Conservation (phyloP, 2,797 vertebrate species). For the Molossus alvarezi region DNA sequence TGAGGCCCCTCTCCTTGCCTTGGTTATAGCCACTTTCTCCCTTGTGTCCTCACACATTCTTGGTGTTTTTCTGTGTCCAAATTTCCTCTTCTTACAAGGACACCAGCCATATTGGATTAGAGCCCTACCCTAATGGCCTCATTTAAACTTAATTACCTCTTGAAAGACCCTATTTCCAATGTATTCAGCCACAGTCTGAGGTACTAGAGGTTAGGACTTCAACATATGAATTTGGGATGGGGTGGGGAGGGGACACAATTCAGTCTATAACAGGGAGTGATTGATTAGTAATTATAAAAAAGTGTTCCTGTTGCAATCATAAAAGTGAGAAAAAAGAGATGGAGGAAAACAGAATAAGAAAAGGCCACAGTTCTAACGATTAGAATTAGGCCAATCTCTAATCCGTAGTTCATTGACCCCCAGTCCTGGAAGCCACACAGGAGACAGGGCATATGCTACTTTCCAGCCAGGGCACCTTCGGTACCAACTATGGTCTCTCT, state of each 20-base stretch:
- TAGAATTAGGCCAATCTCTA: neutral
- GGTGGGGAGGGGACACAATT: neutral
- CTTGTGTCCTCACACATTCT: neutral
- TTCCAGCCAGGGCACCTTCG: neutral
- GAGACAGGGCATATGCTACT: neutral
- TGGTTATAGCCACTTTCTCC: neutral
- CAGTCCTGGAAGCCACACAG: neutral
- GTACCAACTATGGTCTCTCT: neutral
- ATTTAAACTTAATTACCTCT: neutral
- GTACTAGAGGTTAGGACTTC: neutral
- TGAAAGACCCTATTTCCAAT: neutral
- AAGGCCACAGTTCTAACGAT: neutral
- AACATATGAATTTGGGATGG: neutral
- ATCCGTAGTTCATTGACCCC: neutral
- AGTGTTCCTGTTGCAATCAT: slow-evolving; percentile 4
- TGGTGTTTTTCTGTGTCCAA: neutral
- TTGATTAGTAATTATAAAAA: neutral
- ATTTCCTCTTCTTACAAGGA: neutral
- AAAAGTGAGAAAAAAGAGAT: neutral
- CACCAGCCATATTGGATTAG: neutral
- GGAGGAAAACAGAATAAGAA: neutral
- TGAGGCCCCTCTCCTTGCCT: neutral
- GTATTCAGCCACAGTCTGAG: neutral
- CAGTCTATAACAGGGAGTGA: neutral
- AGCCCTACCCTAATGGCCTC: neutral